phyloP scores from a whole-genome alignment of 2,113 vertebrate species.

The Monopterus albus region DNA sequence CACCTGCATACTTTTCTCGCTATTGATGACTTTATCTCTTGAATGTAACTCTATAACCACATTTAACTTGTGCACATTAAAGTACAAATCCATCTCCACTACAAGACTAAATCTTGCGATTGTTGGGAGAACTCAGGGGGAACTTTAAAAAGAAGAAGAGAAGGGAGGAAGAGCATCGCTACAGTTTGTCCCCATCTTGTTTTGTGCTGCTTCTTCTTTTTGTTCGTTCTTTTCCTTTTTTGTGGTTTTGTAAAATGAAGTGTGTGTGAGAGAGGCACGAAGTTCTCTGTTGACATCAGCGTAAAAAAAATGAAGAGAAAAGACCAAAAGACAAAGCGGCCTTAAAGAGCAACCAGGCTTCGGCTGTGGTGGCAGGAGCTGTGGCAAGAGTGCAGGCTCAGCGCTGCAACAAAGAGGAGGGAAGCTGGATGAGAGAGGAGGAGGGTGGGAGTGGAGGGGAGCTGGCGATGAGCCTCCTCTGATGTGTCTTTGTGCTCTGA shows the following conservation, averaged over 20 bases:
- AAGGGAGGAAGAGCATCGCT: conserved; percentile 50
- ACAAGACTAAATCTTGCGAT: conserved; percentile 33
- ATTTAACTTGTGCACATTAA: conserved; percentile 74
- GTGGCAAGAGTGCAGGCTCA: conserved; percentile 77
- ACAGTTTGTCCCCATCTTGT: conserved; percentile 73
- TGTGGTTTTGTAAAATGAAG: conserved; percentile 83
- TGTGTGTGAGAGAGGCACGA: conserved; percentile 63
- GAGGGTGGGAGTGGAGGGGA: conserved; percentile 6
- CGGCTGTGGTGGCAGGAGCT: conserved; percentile 57
- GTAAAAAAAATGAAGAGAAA: conserved; percentile 60
- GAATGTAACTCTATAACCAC: conserved; percentile 52
- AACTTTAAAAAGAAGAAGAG: conserved; percentile 71
- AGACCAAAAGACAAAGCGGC: conserved; percentile 68
- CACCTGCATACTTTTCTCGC: conserved; percentile 32
- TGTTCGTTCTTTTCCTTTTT: conserved; percentile 59
- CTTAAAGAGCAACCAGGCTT: conserved; percentile 75
- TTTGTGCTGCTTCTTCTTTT: conserved; percentile 55
- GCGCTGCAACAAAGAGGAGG: conserved; percentile 76
- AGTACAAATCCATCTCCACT: conserved; percentile 37
- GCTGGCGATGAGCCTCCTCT: conserved; percentile 61
- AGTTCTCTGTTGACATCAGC: conserved; percentile 83
- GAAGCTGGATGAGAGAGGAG: conserved; percentile 61
- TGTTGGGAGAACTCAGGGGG: conserved; percentile 52
- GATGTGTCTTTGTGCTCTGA: conserved; percentile 74
- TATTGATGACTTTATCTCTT: conserved; percentile 50